phyloP scores from a whole-genome alignment of 2,113 vertebrate species.

The Syngnathoides biaculeatus region DNA sequence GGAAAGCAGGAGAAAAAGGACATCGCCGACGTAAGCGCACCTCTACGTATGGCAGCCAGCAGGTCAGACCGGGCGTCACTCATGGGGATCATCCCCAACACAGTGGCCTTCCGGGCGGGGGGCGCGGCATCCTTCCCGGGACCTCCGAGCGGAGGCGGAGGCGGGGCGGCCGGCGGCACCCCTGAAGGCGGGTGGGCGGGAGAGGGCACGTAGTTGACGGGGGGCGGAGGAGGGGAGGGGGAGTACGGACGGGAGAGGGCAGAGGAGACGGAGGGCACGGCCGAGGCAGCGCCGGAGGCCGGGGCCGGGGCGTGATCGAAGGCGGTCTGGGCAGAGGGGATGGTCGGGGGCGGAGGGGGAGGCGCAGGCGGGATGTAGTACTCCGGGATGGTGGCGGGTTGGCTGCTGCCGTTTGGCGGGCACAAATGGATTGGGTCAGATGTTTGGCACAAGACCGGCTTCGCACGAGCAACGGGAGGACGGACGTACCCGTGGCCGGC shows the following conservation, averaged over 20 bases:
- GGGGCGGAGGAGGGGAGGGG: constrained; percentile 76
- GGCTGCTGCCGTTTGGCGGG: constrained; percentile 52
- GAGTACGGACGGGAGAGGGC: constrained; percentile 63
- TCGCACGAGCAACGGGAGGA: neutral
- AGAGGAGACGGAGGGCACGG: constrained; percentile 79
- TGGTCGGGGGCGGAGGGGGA: constrained; percentile 81
- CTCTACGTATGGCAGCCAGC: constrained; percentile 87
- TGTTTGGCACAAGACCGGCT: neutral
- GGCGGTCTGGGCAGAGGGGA: constrained; percentile 84
- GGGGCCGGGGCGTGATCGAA: constrained; percentile 77
- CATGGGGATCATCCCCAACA: constrained; percentile 83
- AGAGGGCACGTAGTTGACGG: constrained; percentile 68
- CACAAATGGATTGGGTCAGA: neutral
- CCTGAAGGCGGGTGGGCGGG: constrained; percentile 69
- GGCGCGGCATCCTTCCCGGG: constrained; percentile 42
- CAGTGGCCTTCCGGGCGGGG: constrained; percentile 73
- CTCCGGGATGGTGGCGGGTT: constrained; percentile 79
- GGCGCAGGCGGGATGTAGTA: constrained; percentile 84
- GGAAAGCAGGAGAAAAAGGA: no score
- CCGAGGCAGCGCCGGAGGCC: constrained; percentile 61
- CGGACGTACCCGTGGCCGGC: constrained; percentile 50
- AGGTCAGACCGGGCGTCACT: constrained; percentile 90
- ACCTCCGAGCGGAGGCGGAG: constrained; percentile 40
- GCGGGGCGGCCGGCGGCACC: constrained; percentile 59
- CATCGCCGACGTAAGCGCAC: constrained; percentile 54